Percentiles rank a stretch among this genome's conserved stretches.
These are phyloP conservation scores for Drosophila mojavensis DNA, from an alignment of 1,140 invertebrate species.

Conservation along the genomic window DNA sequence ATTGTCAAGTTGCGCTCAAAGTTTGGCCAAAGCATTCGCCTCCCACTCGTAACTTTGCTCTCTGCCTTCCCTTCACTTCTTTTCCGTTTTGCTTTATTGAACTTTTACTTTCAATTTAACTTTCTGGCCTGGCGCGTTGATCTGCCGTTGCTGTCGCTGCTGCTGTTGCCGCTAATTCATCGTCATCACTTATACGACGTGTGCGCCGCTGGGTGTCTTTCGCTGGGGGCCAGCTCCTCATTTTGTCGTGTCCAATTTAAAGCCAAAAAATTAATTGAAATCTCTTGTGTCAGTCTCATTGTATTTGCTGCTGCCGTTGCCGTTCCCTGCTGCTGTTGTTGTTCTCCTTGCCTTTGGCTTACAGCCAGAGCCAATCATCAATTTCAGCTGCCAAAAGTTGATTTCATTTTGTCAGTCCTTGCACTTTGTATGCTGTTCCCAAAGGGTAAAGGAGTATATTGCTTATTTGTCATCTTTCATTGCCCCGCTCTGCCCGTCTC, in stretches of 20 bases:
- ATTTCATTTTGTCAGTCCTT: slow-evolving; percentile 26
- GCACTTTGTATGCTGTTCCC: slow-evolving; percentile 34
- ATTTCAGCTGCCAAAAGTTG: slow-evolving; percentile 60
- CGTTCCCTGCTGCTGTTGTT: slow-evolving; percentile 2
- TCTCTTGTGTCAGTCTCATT: slow-evolving; percentile 46
- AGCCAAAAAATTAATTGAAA: slow-evolving; percentile 75
- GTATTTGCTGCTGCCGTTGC: slow-evolving; percentile 7
- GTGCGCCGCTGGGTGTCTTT: slow-evolving; percentile 41
- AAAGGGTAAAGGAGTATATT: not conserved
- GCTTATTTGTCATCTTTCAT: not conserved
- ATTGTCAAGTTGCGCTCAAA: slow-evolving; percentile 73
- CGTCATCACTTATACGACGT: slow-evolving; percentile 68
- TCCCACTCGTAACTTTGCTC: not conserved
- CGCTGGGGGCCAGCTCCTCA: slow-evolving; percentile 4
- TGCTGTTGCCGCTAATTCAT: slow-evolving; percentile 62
- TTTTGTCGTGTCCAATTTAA: slow-evolving; percentile 52
- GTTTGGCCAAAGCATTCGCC: slow-evolving; percentile 42
- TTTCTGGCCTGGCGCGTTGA: slow-evolving; percentile 60
- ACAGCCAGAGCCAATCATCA: slow-evolving; percentile 67
- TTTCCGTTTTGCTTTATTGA: slow-evolving; percentile 74
- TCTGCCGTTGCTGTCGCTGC: slow-evolving; percentile 18
- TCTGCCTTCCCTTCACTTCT: slow-evolving; percentile 25
- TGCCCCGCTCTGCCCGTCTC: not conserved
- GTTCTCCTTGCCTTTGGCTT: slow-evolving; percentile 10
- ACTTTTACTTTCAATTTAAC: slow-evolving; percentile 82